Percentiles rank a stretch among this genome's conserved stretches.
Conservation (phyloP, 2,888 invertebrate species). For the Cordilura impudica region DNA sequence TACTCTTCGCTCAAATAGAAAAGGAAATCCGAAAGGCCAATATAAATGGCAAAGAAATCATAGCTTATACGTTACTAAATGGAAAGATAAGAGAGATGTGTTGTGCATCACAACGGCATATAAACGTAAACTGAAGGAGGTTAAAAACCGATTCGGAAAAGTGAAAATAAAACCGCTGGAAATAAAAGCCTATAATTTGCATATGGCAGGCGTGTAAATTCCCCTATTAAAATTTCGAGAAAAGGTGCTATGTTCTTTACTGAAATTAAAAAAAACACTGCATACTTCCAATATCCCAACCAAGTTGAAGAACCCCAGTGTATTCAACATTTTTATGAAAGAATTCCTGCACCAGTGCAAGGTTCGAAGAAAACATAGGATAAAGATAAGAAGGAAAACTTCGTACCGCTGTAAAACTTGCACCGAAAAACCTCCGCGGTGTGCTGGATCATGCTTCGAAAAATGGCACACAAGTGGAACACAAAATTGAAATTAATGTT, state of each 20-base stretch:
- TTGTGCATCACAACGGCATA: slow-evolving; percentile 9
- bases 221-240: slow-evolving; percentile 24
- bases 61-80: neutral
- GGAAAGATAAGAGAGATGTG: neutral
- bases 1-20: too few species aligned
- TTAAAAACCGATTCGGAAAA: neutral
- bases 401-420: slow-evolving; percentile 23
- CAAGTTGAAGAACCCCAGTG: neutral
- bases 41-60: neutral
- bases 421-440: slow-evolving; percentile 16
- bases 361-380: slow-evolving; percentile 14
- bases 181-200: neutral
- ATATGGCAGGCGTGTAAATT: too few species aligned
- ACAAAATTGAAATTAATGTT: too few species aligned
- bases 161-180: neutral
- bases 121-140: neutral
- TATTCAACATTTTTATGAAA: slow-evolving; percentile 21
- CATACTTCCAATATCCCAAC: neutral
- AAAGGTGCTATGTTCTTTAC: slow-evolving; percentile 5
- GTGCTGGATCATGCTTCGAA: slow-evolving; percentile 21
- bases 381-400: slow-evolving; percentile 37
- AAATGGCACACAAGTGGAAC: slow-evolving; percentile 35
- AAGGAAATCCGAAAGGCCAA: neutral
- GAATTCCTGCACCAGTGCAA: slow-evolving; percentile 3
- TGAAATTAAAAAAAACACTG: neutral